A percentile compares a stretch with the other conserved stretches of the same genome.
phyloP scores from a whole-genome alignment of 2,113 vertebrate species.

The Peucedramus taeniatus region DNA sequence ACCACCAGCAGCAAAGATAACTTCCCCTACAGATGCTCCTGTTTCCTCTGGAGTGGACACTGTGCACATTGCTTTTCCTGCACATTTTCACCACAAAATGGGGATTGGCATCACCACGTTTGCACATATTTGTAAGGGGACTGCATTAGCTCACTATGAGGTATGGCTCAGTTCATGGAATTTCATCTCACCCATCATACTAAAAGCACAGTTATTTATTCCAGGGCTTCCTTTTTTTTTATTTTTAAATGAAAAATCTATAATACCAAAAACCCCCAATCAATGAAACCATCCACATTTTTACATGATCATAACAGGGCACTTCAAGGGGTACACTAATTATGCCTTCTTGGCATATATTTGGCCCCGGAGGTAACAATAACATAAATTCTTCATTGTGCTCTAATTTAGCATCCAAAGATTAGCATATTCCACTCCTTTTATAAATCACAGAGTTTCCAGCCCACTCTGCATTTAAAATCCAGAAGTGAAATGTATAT shows the following conservation, averaged over 20 bases:
- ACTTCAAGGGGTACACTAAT: neutral
- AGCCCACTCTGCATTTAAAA: neutral
- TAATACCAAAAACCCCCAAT: neutral
- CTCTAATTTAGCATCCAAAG: conserved; percentile 18
- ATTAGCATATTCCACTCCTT: conserved; percentile 3
- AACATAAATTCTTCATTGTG: conserved; percentile 45
- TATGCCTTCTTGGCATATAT: neutral
- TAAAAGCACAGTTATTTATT: conserved; percentile 31
- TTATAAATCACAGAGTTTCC: conserved; percentile 3
- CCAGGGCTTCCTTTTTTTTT: neutral
- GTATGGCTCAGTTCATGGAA: neutral
- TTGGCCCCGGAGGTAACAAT: conserved; percentile 22
- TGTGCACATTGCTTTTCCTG: neutral
- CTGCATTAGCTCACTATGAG: neutral
- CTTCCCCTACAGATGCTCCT: neutral
- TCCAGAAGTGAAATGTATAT: neutral
- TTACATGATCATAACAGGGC: neutral
- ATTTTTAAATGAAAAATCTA: neutral
- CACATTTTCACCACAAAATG: neutral
- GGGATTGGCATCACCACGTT: neutral
- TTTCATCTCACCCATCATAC: neutral
- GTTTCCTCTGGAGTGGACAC: neutral
- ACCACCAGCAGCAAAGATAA: neutral
- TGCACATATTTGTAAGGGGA: neutral
- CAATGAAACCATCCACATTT: neutral